A percentile compares a stretch with the other conserved stretches of the same genome.
Evolutionary conservation across 2,888 invertebrate species (phyloP).

Genomic region (Cephus pygmeus): DNA sequence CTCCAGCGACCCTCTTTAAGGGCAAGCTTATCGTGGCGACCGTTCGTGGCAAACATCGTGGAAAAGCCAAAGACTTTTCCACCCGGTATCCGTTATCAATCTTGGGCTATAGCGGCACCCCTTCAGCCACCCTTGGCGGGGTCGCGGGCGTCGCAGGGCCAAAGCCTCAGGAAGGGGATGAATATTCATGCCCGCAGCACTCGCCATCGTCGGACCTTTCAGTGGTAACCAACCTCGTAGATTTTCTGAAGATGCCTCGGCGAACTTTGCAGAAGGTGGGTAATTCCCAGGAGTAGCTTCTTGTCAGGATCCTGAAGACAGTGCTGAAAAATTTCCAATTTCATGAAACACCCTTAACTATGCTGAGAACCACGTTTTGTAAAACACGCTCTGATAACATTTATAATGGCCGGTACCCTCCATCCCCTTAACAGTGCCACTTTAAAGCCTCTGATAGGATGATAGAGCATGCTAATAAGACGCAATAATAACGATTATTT

Average conservation of each 20-base stretch:
- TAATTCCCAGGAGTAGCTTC: not conserved
- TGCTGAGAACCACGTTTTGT: conserved; percentile 49
- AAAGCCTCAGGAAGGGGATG: conserved; percentile 50
- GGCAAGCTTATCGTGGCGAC: conserved; percentile 52
- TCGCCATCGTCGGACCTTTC: conserved; percentile 59
- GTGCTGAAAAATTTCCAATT: not conserved
- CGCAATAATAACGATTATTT: conserved; percentile 56
- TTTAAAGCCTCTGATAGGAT: conserved; percentile 52
- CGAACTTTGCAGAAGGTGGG: not conserved
- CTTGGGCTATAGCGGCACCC: conserved; percentile 43
- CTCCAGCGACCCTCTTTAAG: conserved; percentile 6
- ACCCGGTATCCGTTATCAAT: conserved; percentile 62
- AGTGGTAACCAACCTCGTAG: conserved; percentile 58
- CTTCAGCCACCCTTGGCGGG: conserved; percentile 3
- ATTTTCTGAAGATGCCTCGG: not conserved
- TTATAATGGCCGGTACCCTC: conserved; percentile 50
- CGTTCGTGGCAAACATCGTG: conserved; percentile 60
- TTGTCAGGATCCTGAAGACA: not conserved
- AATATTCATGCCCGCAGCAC: conserved; percentile 61
- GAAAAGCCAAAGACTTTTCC: conserved; percentile 61
- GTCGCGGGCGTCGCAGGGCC: conserved; percentile 23
- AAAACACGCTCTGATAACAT: conserved; percentile 53
- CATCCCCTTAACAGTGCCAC: conserved; percentile 40
- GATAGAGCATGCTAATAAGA: conserved; percentile 59
- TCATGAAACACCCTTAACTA: not conserved